Evolutionary conservation across 2,113 vertebrate species (phyloP).

Genomic region (Caranx melampygus): DNA sequence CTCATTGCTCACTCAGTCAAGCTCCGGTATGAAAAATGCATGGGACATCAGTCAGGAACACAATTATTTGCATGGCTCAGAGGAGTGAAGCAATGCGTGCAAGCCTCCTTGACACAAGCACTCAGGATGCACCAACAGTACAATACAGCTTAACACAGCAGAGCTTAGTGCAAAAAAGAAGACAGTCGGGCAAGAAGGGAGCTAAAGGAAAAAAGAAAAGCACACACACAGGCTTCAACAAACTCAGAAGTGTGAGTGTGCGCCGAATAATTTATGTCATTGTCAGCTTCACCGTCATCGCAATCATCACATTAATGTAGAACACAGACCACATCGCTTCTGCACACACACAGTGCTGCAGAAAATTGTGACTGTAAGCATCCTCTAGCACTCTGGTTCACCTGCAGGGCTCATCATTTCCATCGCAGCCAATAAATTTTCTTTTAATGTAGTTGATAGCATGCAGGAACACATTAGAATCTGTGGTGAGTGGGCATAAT

Average conservation of each 20-base stretch:
- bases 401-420: conserved; percentile 36
- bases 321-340: conserved; percentile 20
- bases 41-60: conserved; percentile 74
- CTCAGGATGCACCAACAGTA: conserved; percentile 49
- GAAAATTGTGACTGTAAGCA: conserved; percentile 10
- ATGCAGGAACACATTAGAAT: conserved; percentile 47
- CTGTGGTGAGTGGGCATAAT: conserved; percentile 41
- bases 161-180: conserved; percentile 37
- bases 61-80: conserved; percentile 78
- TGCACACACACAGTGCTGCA: conserved; percentile 5
- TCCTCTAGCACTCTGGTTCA: conserved; percentile 11
- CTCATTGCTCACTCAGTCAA: conserved; percentile 54
- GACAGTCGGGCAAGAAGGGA: conserved; percentile 13
- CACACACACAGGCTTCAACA: conserved; percentile 22
- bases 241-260: conserved; percentile 17
- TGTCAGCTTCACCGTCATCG: conserved; percentile 31
- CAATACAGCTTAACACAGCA: conserved; percentile 56
- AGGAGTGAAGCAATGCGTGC: conserved; percentile 58
- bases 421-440: conserved; percentile 31
- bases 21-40: conserved; percentile 79
- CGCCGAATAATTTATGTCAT: conserved; percentile 50
- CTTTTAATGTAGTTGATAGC: conserved; percentile 35
- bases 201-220: conserved; percentile 17
- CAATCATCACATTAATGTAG: conserved; percentile 23
- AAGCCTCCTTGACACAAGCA: conserved; percentile 64